Percentiles rank a stretch among this genome's conserved stretches.
Conservation (phyloP, 2,797 vertebrate species). For the Tarsius wallacei region DNA sequence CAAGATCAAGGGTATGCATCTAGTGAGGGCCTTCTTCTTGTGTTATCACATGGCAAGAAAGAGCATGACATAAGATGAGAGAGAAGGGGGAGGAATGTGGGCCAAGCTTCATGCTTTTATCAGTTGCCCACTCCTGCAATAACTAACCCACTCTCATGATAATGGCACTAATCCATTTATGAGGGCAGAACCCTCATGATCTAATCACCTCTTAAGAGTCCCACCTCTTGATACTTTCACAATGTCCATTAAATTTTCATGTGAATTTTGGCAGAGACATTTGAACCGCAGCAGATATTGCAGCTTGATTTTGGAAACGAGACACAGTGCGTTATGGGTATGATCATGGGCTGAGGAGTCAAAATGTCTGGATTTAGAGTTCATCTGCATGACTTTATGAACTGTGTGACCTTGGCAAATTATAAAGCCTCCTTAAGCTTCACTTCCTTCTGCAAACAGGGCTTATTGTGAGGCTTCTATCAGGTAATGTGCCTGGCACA, state of each 20-base stretch:
- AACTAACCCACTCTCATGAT: neutral
- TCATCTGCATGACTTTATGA: neutral
- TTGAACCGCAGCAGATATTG: neutral
- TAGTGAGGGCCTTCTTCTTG: neutral
- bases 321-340: neutral
- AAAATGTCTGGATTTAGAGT: neutral
- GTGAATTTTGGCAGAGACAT: neutral
- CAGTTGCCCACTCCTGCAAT: neutral
- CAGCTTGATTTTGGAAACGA: neutral
- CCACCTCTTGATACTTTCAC: neutral
- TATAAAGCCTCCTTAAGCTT: neutral
- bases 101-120: neutral
- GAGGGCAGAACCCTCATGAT: neutral
- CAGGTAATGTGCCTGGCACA: neutral
- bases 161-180: neutral
- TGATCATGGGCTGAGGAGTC: neutral
- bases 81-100: neutral
- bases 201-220: neutral
- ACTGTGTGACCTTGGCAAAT: slow-evolving; percentile 19
- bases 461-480: neutral
- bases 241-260: neutral
- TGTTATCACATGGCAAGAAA: neutral
- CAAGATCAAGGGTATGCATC: neutral
- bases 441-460: neutral
- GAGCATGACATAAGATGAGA: neutral